A percentile compares a stretch with the other conserved stretches of the same genome.
Evolutionary conservation across 2,888 invertebrate species (phyloP).

Genomic region (Apamea sordens): DNA sequence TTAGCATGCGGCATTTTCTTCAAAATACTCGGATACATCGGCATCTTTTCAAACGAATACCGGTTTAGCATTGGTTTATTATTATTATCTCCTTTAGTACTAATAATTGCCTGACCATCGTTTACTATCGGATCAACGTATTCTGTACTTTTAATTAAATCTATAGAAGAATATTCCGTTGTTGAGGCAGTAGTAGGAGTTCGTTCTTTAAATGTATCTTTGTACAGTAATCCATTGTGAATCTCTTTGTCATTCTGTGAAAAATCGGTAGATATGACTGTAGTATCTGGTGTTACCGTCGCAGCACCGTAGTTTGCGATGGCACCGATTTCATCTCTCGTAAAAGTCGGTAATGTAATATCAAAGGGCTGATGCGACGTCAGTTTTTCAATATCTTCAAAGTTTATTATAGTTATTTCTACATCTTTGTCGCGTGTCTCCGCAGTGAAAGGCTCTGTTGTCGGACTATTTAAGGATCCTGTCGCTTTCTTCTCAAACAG

Average conservation of each 20-base stretch:
- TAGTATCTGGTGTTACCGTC: not conserved
- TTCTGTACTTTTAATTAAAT: conserved; percentile 23
- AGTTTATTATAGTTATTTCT: conserved; percentile 70
- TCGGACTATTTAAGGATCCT: fast-evolving
- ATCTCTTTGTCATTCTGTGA: not conserved
- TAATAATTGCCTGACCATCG: fast-evolving
- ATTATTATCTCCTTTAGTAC: not conserved
- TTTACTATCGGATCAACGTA: not conserved
- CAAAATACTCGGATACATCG: conserved; percentile 17
- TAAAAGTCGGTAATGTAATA: fast-evolving
- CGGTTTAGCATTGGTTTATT: not conserved
- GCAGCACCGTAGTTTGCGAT: not conserved
- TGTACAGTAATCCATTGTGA: conserved; percentile 47
- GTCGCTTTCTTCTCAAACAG: conserved; percentile 42
- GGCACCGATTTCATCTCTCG: not conserved
- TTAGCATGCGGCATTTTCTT: conserved; percentile 27
- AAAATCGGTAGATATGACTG: not conserved
- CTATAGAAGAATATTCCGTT: not conserved
- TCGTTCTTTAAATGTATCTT: conserved; percentile 11
- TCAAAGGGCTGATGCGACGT: conserved; percentile 6
- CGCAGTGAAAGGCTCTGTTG: not conserved
- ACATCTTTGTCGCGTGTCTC: conserved; percentile 50
- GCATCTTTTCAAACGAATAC: conserved; percentile 33
- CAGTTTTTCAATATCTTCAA: conserved; percentile 59
- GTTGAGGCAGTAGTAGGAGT: not conserved